These are phyloP conservation scores for Tanytarsus gracilentus DNA, from an alignment of 2,888 invertebrate genomes.

Conservation along the genomic window DNA sequence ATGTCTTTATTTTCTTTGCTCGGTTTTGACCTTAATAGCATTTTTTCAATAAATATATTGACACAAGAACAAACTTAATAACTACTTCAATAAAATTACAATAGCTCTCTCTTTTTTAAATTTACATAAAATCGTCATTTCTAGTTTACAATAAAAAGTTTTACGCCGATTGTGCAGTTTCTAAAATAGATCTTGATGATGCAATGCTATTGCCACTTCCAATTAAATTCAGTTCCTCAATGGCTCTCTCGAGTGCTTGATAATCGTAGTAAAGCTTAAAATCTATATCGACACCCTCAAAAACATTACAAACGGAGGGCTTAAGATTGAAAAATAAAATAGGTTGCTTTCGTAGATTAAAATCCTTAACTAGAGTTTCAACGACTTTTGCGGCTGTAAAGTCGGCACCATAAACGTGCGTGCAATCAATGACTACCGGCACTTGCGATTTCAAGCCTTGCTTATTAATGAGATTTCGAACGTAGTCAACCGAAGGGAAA, in stretches of 20 bases:
- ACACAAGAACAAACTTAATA: no score
- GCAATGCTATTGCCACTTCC: neutral
- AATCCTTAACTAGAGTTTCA: slow-evolving; percentile 64
- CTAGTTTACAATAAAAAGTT: no score
- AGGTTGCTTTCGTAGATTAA: slow-evolving; percentile 62
- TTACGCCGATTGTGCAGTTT: neutral
- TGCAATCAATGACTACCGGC: slow-evolving; percentile 79
- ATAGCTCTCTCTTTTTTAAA: no score
- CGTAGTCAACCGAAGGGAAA: slow-evolving; percentile 85
- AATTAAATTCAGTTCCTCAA: slow-evolving; percentile 40
- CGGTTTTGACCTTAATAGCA: no score
- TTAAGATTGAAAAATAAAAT: slow-evolving; percentile 75
- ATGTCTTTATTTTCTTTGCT: no score
- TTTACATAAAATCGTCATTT: no score
- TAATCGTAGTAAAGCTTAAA: slow-evolving; percentile 68
- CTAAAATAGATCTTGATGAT: no score
- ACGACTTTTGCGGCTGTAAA: slow-evolving; percentile 78
- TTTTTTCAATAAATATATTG: no score
- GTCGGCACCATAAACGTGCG: slow-evolving; percentile 81
- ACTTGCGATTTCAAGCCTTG: slow-evolving; percentile 58
- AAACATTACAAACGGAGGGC: slow-evolving; percentile 69
- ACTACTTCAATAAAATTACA: no score
- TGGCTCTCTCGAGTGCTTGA: slow-evolving; percentile 59
- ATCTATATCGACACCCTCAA: slow-evolving; percentile 67
- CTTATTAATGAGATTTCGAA: slow-evolving; percentile 75